Evolutionary conservation across 2,797 vertebrate genomes (phyloP), one percentile per base, ranked within the genome.

Genomic region (Dryobates pubescens): DNA sequence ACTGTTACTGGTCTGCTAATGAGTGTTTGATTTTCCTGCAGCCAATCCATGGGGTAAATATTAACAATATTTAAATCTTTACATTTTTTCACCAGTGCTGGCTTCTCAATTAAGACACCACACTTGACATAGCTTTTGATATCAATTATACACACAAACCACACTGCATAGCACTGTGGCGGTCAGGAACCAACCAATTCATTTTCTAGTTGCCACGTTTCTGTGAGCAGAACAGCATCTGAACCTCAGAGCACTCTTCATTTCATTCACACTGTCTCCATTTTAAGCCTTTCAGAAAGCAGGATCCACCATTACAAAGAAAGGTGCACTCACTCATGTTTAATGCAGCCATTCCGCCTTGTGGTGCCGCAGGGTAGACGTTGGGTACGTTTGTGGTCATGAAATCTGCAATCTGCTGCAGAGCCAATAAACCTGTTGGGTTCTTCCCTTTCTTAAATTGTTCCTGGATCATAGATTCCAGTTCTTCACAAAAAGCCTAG

Each of bases 381-480:
- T 98, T 99, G 16, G 99, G 99, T 54, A 98, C 98, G 7, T 98
- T 99, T 1, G 98, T 98, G 34, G 98, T 99, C 99, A 99, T 99
- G 94, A 99, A 99, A 95, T 99, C 99, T 1, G 99, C 99, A 30
- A 99, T 99, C 98, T 99, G 99, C 97, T 99, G 99, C 67, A 99
- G 94, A 3, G 99, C 99, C 97, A 99, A 85, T 71, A 99, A 97
- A 94, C 99, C 99, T 5, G 99, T 99, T 41, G 99, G 99, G 12
- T 98, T 99, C 97, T 99, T 99, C 86, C 99, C 99, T 97, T 99
- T 99, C 97, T 99, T 99, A 92, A 99, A 98, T 86, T 99, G 99
- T 23, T 99, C 99, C 96, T 99, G 99, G 94, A 99, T 99, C 99
- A 99, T 99, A 2, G 99, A 98, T 89, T 99, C 99, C 97, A 99